These are phyloP conservation scores for Megaleporinus macrocephalus DNA, from an alignment of 2,113 vertebrate genomes.

Conservation along the genomic window DNA sequence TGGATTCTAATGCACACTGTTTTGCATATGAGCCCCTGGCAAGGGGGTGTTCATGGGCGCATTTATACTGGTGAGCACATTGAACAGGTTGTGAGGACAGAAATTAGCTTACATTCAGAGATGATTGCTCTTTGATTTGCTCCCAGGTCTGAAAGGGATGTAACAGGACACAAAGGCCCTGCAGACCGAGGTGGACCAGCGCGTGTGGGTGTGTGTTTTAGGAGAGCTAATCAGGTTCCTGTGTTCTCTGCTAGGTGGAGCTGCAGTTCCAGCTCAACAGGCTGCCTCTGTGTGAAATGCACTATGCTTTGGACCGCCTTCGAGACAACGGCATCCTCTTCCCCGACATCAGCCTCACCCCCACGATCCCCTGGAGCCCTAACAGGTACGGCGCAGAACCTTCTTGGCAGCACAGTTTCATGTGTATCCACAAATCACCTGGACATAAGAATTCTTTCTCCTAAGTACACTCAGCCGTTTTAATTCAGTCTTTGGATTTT, in stretches of 20 bases:
- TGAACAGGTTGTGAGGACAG: neutral
- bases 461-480: neutral
- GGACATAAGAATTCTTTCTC: no score
- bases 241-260: conserved; percentile 84
- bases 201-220: neutral
- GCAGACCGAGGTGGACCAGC: neutral
- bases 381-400: conserved; percentile 83
- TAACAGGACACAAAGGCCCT: neutral
- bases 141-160: neutral
- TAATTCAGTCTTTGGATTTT: neutral
- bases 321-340: conserved; percentile 94
- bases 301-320: conserved; percentile 97
- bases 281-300: conserved; percentile 98
- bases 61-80: neutral
- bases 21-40: conserved; percentile 8
- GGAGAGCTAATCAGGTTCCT: conserved; percentile 18
- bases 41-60: neutral
- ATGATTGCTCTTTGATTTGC: conserved; percentile 16
- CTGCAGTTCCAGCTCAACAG: conserved; percentile 98
- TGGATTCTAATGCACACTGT: neutral
- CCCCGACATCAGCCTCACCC: conserved; percentile 89
- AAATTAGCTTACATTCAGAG: neutral
- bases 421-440: neutral
- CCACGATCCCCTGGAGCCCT: conserved; percentile 98
- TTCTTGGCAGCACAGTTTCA: neutral